phyloP scores from a whole-genome alignment of 2,888 invertebrate species.

The Pandemis heparana region DNA sequence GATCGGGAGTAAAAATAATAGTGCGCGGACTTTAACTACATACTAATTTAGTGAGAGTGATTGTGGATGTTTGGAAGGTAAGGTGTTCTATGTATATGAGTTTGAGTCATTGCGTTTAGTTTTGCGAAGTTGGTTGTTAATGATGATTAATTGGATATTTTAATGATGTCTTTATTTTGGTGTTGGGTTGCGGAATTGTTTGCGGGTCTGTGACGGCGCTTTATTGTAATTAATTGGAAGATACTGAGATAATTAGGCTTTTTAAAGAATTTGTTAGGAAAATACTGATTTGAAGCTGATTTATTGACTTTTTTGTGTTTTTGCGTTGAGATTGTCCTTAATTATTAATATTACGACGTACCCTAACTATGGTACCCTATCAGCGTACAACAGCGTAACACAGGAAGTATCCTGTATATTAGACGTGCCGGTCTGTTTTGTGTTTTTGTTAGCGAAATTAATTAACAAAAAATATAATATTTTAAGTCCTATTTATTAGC shows the following conservation, averaged over 20 bases:
- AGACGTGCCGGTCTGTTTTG: too few species aligned
- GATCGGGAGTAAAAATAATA: neutral
- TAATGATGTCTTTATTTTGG: conserved; percentile 19
- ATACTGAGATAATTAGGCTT: neutral
- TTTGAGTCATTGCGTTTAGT: neutral
- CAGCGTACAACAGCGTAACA: too few species aligned
- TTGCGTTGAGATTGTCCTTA: too few species aligned
- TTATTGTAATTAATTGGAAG: neutral
- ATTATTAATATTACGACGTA: too few species aligned
- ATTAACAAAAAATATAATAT: too few species aligned
- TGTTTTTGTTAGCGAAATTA: too few species aligned
- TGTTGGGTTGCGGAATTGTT: neutral
- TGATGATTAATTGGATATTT: conserved; percentile 7
- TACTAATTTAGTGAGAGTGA: neutral
- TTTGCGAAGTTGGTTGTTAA: neutral
- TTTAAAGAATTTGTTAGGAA: neutral
- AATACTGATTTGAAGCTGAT: neutral
- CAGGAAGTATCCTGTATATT: too few species aligned
- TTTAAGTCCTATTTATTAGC: too few species aligned
- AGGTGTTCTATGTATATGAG: neutral
- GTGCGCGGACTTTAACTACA: conserved; percentile 2
- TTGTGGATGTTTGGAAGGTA: conserved; percentile 13
- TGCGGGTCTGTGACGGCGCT: neutral
- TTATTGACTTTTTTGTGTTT: neutral
- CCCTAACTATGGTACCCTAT: too few species aligned